Conservation (phyloP, 2,113 vertebrate genomes). For the Lamprologus callipterus region DNA sequence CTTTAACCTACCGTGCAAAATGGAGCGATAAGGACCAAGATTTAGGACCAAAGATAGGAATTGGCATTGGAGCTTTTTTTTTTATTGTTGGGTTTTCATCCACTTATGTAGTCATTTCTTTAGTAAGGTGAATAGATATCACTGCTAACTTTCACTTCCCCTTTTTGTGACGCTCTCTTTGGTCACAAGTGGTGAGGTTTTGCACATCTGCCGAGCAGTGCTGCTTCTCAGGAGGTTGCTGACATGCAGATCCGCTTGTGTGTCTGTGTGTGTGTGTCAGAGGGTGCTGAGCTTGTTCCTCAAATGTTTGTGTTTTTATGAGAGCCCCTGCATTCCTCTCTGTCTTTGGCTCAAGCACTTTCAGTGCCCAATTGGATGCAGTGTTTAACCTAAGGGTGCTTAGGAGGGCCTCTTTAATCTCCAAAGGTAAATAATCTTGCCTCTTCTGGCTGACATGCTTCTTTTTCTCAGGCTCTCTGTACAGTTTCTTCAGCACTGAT, state of each 20-base stretch:
- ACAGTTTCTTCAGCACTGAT: background rate
- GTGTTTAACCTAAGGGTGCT: slow-evolving; percentile 21
- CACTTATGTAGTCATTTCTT: background rate
- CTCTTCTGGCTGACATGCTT: background rate
- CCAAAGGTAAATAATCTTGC: slow-evolving; percentile 54
- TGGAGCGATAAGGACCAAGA: background rate
- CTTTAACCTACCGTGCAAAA: background rate
- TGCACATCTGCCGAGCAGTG: slow-evolving; percentile 12
- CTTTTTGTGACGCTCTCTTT: background rate
- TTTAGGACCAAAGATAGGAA: background rate
- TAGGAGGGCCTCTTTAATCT: slow-evolving; percentile 45
- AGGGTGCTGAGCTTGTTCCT: slow-evolving; percentile 40
- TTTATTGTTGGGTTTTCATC: background rate
- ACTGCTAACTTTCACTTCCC: slow-evolving; percentile 54
- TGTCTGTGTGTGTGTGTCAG: background rate
- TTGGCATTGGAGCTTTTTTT: background rate
- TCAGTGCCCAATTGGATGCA: slow-evolving; percentile 28
- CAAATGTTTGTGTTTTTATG: slow-evolving; percentile 58
- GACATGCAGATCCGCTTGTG: slow-evolving; percentile 15
- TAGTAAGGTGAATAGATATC: background rate
- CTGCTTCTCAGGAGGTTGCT: slow-evolving; percentile 37
- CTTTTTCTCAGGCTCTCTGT: slow-evolving; percentile 1
- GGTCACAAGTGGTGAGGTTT: slow-evolving; percentile 23
- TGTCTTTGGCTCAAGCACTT: slow-evolving; percentile 7
- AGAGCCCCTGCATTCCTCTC: slow-evolving; percentile 53